Evolutionary conservation across 1,140 invertebrate genomes (phyloP).

Genomic region (Drosophila sucinea): DNA sequence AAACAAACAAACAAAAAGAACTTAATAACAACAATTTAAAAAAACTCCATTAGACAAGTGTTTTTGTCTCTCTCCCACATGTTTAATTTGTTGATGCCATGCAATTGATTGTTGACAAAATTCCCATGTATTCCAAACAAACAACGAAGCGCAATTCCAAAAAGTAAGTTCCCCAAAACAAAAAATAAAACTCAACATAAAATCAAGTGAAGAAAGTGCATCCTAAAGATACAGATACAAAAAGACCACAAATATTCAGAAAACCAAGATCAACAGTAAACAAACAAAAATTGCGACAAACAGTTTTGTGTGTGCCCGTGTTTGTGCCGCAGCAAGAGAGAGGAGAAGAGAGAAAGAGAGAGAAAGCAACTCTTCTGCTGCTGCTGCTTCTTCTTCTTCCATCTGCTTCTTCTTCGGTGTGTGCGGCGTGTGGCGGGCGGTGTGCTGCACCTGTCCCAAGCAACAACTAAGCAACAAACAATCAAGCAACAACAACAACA

Average conservation of each 20-base stretch:
- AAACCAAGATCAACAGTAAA: constrained; percentile 8
- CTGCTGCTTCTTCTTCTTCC: constrained; percentile 38
- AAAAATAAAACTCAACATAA: neutral
- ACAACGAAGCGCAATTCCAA: constrained; percentile 83
- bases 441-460: constrained; percentile 43
- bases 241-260: neutral
- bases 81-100: constrained; percentile 79
- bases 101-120: constrained; percentile 83
- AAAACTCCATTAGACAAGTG: constrained; percentile 38
- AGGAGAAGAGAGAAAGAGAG: neutral
- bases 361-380: constrained; percentile 36
- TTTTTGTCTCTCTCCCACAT: constrained; percentile 52
- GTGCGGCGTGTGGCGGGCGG: constrained; percentile 12
- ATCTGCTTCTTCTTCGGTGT: constrained; percentile 10
- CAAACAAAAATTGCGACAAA: constrained; percentile 24
- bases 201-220: constrained; percentile 26
- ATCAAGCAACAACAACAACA: constrained; percentile 28
- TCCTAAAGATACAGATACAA: constrained; percentile 14
- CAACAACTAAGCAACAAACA: constrained; percentile 39
- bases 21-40: constrained; percentile 41
- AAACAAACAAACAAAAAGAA: constrained; percentile 40
- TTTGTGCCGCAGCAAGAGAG: neutral
- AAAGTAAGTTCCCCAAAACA: constrained; percentile 73
- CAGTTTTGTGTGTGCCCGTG: constrained; percentile 9
- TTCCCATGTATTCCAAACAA: constrained; percentile 83